Base-by-base conservation (phyloP, 2,113 vertebrate genomes). In the Gasterosteus aculeatus region DNA sequence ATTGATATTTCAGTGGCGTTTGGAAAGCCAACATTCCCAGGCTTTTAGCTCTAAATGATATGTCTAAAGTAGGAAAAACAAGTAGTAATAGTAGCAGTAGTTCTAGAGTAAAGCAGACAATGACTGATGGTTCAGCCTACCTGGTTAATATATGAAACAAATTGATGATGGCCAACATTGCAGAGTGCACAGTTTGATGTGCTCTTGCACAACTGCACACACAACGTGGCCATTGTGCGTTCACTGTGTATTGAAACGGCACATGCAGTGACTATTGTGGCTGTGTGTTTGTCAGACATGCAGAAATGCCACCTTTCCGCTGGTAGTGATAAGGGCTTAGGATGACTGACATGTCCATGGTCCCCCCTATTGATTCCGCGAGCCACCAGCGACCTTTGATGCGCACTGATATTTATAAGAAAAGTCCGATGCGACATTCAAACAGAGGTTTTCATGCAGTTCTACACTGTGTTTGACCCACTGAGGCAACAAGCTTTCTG, bases 231-330 rank as follows among this genome's bases (percentile, higher is more conserved):
- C 47, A 62, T 39, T 47, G 63, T 62, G 19, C 2, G 16, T n/a
- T 31, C 58, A 18, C 0, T 60, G 38, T 0, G 4, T 73, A n/a
- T 65, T 38, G 33, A 72, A 69, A n/a, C 33, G 26, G 15, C 22
- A 38, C 66, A 75, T 78, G 72, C 47, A 51, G 46, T 39, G 56
- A 58, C 71, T 68, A 72, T 85, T 64, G 58, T 69, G 44, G 10
- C 11, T 33, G 29, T 46, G 73, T 80, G 62, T 85, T 80, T 85
- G 76, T 68, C 71, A 78, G 72, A 75, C 85, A 81, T 86, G 77
- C 41, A 74, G 22, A 80, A 83, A 80, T 80, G 78, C 16, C 63
- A 77, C 54, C 5, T 70, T 35, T 35, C 29, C 41, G 35, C 7
- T 4, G 11, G 2, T 19, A 22, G 42, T 77, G 76, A 82, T 80